Base-by-base conservation (phyloP, 2,113 vertebrate genomes). In the Ardeotis arabs region DNA sequence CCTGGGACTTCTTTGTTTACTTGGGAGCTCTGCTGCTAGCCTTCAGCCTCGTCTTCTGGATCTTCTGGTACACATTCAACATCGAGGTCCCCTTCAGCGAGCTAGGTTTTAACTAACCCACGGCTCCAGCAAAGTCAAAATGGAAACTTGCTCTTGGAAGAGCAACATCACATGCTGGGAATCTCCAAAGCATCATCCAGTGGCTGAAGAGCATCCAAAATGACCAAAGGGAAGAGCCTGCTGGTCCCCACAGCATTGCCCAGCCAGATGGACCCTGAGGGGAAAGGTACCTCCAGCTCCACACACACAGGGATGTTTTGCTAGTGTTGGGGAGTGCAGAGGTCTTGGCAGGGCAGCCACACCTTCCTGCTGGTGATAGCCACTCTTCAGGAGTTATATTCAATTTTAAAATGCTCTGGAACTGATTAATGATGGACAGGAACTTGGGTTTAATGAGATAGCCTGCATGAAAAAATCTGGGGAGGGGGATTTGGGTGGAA, bases 1-100 rank as follows among this genome's bases (percentile, higher is more conserved):
- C 87, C 95, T 99, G 98, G 98, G 99, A 99, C 91, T 99, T 99
- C 78, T 98, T 99, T 0, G 91, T 99, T 64, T 97, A 99, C 39
- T 88, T 89, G 0, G 99, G 99, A 2, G 95, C 99, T 3, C 52
- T 99, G 94, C 84, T 99, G 52, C 96, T 99, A 4, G 98, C 98
- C 76, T 50, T 98, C 83, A 99, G 99, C 91, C 96, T 99, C 10
- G 2, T 99, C 20, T 97, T 98, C 90, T 99, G 99, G 99, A 86
- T 98, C 11, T 97, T 98, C 75, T 99, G 99, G 99, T 99, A 99
- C 96, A 47, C 97, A 39, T 93, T 98, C 85, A 98, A 98, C 90
- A 95, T 99, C 6, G 97, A 96, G 4, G 88, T 98, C 24, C 89
- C 98, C 1, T 96, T 97, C 14, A 92, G 98, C n/a, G 97, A 99